Percentiles rank a stretch among this genome's conserved stretches.
Evolutionary conservation across 2,797 vertebrate species (phyloP).

Genomic region (Glyptemys insculpta): DNA sequence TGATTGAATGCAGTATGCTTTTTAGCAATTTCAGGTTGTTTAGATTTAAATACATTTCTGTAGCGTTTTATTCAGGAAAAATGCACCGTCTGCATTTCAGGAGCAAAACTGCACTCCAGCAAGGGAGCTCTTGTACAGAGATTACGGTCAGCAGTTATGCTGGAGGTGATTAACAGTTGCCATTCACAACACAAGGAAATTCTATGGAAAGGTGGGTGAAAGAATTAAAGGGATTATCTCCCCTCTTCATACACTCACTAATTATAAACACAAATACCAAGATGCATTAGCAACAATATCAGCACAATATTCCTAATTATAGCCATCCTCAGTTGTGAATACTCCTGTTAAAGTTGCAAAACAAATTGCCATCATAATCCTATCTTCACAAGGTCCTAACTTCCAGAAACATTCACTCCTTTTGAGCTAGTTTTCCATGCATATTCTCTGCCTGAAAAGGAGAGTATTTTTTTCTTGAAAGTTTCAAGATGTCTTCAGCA

Average conservation of each 20-base stretch:
- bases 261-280: not conserved
- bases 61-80: not conserved
- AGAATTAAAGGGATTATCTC: not conserved
- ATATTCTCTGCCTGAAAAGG: not conserved
- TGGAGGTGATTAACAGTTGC: not conserved
- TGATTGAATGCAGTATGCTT: not conserved
- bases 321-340: not conserved
- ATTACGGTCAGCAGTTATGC: not conserved
- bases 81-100: not conserved
- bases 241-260: not conserved
- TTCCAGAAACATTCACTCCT: not conserved
- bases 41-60: not conserved
- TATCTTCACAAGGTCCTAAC: not conserved
- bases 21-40: not conserved
- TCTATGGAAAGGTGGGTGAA: not conserved
- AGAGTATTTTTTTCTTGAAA: not conserved
- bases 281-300: not conserved
- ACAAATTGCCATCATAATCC: not conserved
- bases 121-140: fast-evolving
- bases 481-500: not conserved
- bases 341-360: not conserved
- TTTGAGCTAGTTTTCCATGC: not conserved
- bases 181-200: not conserved
- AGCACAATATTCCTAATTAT: not conserved
- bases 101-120: not conserved